Percentiles rank a stretch among this genome's conserved stretches.
These are phyloP conservation scores for Sarcophaga caerulescens DNA, from an alignment of 2,888 invertebrate species.

Conservation along the genomic window DNA sequence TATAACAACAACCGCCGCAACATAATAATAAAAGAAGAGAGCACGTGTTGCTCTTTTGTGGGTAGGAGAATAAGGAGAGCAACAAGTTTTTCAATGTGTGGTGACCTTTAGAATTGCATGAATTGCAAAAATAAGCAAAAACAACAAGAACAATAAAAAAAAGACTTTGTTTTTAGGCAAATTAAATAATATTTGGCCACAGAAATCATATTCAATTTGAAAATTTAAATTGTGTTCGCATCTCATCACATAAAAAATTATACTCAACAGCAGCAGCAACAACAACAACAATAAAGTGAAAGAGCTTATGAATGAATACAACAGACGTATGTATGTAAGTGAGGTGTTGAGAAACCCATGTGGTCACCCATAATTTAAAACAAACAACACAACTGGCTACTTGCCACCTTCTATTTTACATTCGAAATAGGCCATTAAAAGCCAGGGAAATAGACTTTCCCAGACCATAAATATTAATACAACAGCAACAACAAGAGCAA, in stretches of 20 bases:
- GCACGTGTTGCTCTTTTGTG: constrained; percentile 35
- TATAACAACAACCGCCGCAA: constrained; percentile 16
- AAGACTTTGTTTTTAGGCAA: not conserved
- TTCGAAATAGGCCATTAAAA: too few relatives aligned
- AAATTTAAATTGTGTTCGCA: too few relatives aligned
- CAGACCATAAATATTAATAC: not conserved
- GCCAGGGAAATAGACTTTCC: too few relatives aligned
- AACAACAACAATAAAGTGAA: too few relatives aligned
- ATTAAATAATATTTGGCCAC: too few relatives aligned
- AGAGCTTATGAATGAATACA: too few relatives aligned
- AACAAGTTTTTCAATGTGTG: constrained; percentile 31
- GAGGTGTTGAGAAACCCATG: too few relatives aligned
- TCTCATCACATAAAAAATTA: too few relatives aligned
- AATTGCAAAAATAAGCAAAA: not conserved
- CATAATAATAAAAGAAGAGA: not conserved
- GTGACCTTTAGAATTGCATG: constrained; percentile 36
- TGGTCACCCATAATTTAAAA: too few relatives aligned
- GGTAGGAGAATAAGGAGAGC: not conserved
- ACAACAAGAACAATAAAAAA: not conserved
- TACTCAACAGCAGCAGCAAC: too few relatives aligned
- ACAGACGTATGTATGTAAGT: too few relatives aligned
- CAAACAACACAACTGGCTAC: not conserved
- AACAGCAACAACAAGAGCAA: not conserved
- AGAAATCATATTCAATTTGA: too few relatives aligned
- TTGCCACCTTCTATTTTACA: constrained; percentile 6